Evolutionary conservation across 2,888 invertebrate species (phyloP), one percentile per base, ranked within the genome.

Genomic region (Spodoptera picta): DNA sequence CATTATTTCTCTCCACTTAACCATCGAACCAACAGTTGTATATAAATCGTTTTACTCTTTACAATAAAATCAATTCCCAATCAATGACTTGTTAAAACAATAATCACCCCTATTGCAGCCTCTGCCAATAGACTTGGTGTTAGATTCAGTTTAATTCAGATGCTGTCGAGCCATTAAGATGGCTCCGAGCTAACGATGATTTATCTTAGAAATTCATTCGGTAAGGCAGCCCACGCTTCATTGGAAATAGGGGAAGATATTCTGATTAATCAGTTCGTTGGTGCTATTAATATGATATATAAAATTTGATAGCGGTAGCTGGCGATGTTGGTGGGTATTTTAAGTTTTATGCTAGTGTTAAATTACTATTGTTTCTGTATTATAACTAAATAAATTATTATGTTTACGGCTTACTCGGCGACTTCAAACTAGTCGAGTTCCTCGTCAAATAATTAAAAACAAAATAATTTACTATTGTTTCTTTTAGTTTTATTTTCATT

Each of bases 191-290:
- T 36, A 36, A 36, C 36, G 36, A 46, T 24, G 19, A 56, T 66
- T 60, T 76, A 53, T 72, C 73, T 76, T 56, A 27, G 60, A 76
- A 60, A 60, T 73, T 73, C 66, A 76, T 55, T 66, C 47, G 41
- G 51, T 41, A 48, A 60, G 54, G 52, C 55, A 43, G 58, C n/a
- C 47, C 19, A n/a, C 47, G 45, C 48, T 14, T 42, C 14, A 50
- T 53, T 43, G 14, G 12, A 69, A 69, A 60, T 62, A 49, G 36
- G 12, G 12, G 44, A 14, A 10, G 31, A 60, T 50, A 46, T 44
- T 53, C 44, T 3, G 23, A 9, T 0, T 50, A 36, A 46, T 62
- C 36, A 11, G 36, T 31, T 36, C 3, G 12, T n/a, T 49, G 27
- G 24, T 47, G 45, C 6, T 36, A 36, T 36, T 36, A 36, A 36